phyloP scores from a whole-genome alignment of 2,888 invertebrate genomes.

The Opisthograptis luteolata region DNA sequence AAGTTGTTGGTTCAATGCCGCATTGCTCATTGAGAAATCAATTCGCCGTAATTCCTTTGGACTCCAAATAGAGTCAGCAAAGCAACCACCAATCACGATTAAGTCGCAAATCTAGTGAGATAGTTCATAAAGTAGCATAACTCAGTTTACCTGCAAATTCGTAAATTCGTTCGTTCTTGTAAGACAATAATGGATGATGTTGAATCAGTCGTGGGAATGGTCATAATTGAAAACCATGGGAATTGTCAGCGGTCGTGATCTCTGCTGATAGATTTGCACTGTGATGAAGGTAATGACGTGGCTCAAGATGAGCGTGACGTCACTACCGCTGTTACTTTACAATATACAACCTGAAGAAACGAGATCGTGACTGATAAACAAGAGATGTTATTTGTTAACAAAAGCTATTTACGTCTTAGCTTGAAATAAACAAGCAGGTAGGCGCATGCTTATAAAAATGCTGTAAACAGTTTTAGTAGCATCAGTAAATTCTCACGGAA shows the following conservation, averaged over 20 bases:
- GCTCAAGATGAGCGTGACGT: constrained; percentile 31
- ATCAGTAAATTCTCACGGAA: neutral
- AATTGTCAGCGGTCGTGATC: constrained; percentile 60
- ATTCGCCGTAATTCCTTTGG: constrained; percentile 32
- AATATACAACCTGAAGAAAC: constrained; percentile 6
- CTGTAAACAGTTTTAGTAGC: neutral
- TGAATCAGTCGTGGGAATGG: constrained; percentile 61
- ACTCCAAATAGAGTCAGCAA: constrained; percentile 35
- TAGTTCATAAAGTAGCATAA: constrained; percentile 32
- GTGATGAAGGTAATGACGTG: constrained; percentile 41
- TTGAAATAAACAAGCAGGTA: no score
- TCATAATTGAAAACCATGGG: constrained; percentile 64
- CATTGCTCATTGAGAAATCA: constrained; percentile 23
- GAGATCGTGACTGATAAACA: constrained; percentile 26
- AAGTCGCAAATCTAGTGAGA: constrained; percentile 36
- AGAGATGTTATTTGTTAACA: constrained; percentile 6
- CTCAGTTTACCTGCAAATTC: constrained; percentile 26
- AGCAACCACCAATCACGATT: constrained; percentile 38
- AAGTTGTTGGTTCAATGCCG: constrained; percentile 20
- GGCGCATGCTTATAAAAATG: no score
- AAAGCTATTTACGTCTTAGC: neutral
- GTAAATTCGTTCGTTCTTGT: constrained; percentile 24
- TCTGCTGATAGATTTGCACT: constrained; percentile 47
- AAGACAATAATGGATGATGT: constrained; percentile 49
- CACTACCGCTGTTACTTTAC: neutral